phyloP scores from a whole-genome alignment of 2,113 vertebrate species.

The Delphinapterus leucas region DNA sequence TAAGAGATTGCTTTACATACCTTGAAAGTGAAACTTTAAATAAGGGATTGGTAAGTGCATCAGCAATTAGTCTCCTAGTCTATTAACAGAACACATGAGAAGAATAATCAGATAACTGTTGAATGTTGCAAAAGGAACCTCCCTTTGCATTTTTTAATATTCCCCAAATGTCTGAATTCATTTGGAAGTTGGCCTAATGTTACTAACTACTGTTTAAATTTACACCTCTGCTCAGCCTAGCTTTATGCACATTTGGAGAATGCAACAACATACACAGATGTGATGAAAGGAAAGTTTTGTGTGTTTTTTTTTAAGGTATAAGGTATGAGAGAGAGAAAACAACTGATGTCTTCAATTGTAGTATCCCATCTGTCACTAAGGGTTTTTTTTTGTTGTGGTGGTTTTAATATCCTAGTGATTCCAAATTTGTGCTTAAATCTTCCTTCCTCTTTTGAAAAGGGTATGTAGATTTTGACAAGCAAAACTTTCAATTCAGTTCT shows the following conservation, averaged over 20 bases:
- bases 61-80: background rate
- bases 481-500: background rate
- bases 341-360: background rate
- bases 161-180: slow-evolving; percentile 64
- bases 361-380: background rate
- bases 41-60: background rate
- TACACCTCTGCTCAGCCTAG: slow-evolving; percentile 66
- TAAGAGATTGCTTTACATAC: background rate
- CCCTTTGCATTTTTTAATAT: slow-evolving; percentile 56
- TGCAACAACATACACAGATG: slow-evolving; percentile 50
- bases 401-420: background rate
- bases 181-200: slow-evolving; percentile 54
- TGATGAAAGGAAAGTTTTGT: slow-evolving; percentile 59
- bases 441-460: background rate
- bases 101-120: background rate
- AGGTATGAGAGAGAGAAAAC: background rate
- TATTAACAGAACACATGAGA: background rate
- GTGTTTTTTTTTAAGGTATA: background rate
- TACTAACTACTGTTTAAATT: slow-evolving; percentile 66
- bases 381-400: background rate
- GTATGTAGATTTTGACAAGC: background rate
- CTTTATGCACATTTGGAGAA: slow-evolving; percentile 57
- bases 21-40: background rate
- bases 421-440: background rate
- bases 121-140: background rate